Conservation (phyloP, 2,888 invertebrate species). For the Hanleya hanleyi region DNA sequence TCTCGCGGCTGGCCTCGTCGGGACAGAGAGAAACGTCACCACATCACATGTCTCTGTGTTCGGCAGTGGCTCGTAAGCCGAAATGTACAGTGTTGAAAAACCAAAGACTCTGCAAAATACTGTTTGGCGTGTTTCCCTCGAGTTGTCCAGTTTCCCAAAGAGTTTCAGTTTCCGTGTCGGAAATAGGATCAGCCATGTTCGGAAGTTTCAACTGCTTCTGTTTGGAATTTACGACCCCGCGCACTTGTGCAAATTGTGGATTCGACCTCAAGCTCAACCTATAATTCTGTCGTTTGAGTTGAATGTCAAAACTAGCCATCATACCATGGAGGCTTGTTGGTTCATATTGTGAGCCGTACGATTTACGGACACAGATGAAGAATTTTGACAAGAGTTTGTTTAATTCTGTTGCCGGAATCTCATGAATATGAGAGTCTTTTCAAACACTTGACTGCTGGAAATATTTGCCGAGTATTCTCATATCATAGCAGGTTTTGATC, state of each 20-base stretch:
- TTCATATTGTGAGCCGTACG: conserved; percentile 5
- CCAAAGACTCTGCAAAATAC: conserved; percentile 13
- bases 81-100: conserved; percentile 15
- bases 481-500: too few relatives aligned
- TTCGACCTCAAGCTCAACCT: background rate
- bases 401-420: too few relatives aligned
- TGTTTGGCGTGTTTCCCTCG: background rate
- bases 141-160: background rate
- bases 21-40: background rate
- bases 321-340: background rate
- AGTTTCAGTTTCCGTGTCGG: conserved; percentile 9
- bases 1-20: background rate
- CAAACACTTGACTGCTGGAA: too few relatives aligned
- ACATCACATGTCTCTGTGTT: conserved; percentile 5
- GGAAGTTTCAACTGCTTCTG: conserved; percentile 12
- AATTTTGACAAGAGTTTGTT: too few relatives aligned
- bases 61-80: conserved; percentile 6
- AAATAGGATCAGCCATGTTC: conserved; percentile 2
- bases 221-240: conserved; percentile 2
- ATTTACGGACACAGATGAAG: too few relatives aligned
- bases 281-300: background rate
- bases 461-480: too few relatives aligned
- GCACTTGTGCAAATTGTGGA: background rate
- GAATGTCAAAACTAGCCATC: background rate
- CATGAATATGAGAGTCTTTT: too few relatives aligned